Base-by-base conservation (phyloP, 2,113 vertebrate genomes). In the Azemiops feae region DNA sequence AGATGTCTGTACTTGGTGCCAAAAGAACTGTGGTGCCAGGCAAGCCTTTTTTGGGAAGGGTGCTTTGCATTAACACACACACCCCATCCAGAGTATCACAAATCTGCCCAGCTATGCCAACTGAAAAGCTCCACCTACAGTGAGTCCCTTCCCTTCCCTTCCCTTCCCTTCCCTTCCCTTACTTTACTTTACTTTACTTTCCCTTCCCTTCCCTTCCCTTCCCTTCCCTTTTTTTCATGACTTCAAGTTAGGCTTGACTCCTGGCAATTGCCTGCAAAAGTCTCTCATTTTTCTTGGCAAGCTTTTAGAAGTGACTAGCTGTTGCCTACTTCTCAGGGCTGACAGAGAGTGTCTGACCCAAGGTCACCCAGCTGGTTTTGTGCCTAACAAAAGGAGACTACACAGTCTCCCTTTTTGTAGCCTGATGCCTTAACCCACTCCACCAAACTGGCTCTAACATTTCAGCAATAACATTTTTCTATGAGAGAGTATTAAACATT, bases 141-240 rank as follows among this genome's bases (percentile, higher is more conserved):
- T 74, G n/a, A 74, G n/a, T 74, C 5, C 0, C 2, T 69, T 74
- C 5, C 0, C 5, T 69, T 16, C 4, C 12, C 1, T 16, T 1
- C 30, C 45, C 0, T 45, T 45, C 45, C 4, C 4, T 45, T 45
- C 45, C 45, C 4, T 45, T 45, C 5, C 45, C 45, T 45, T n/a
- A n/a, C n/a, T n/a, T n/a, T n/a, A n/a, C n/a, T n/a, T n/a, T n/a
- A n/a, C n/a, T n/a, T n/a, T n/a, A n/a, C n/a, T n/a, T n/a, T 45
- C 45, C 45, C 5, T 45, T 6, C 45, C 4, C 0, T 45, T 54
- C 53, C 45, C 4, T 45, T 45, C 5, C 1, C 0, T 54, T 18
- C 16, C n/a, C 5, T 14, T 30, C 11, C 0, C 0, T 20, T 34
- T 16, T 64, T 16, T 69, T n/a, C 0, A 1, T 34, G 64, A 12